Conservation (phyloP, 2,888 invertebrate species). For the Operophtera brumata region DNA sequence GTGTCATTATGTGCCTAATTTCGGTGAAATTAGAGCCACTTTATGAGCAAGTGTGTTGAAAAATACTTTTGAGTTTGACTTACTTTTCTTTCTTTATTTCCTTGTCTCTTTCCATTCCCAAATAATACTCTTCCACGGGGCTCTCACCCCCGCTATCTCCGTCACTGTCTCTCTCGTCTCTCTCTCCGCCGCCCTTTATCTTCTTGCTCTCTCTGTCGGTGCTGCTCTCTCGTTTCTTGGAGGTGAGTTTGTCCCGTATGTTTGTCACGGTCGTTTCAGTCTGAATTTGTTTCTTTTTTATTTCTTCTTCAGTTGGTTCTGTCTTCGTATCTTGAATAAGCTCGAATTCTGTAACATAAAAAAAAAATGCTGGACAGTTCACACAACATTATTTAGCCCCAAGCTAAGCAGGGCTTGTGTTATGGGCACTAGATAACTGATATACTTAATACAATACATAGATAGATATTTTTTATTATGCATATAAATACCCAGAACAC, state of each 20-base stretch:
- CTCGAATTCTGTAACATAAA: conserved; percentile 60
- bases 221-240: conserved; percentile 49
- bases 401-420: too few species aligned
- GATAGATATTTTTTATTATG: too few species aligned
- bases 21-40: too few species aligned
- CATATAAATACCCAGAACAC: too few species aligned
- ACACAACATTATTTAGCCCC: too few species aligned
- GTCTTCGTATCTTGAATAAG: conserved; percentile 53
- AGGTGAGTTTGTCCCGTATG: conserved; percentile 65
- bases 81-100: conserved; percentile 82
- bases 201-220: conserved; percentile 51
- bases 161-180: conserved; percentile 25
- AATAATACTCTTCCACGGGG: conserved; percentile 82
- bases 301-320: conserved; percentile 43
- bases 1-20: too few species aligned
- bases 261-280: conserved; percentile 59
- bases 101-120: conserved; percentile 83
- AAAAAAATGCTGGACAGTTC: too few species aligned
- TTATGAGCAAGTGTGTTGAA: too few species aligned
- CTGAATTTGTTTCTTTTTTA: conserved; percentile 50
- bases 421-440: too few species aligned
- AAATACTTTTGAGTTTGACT: too few species aligned
- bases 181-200: conserved; percentile 50
- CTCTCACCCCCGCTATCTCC: conserved; percentile 40
- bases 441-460: too few species aligned